Base-by-base conservation (phyloP, 2,888 invertebrate genomes). In the Machimus rusticus region DNA sequence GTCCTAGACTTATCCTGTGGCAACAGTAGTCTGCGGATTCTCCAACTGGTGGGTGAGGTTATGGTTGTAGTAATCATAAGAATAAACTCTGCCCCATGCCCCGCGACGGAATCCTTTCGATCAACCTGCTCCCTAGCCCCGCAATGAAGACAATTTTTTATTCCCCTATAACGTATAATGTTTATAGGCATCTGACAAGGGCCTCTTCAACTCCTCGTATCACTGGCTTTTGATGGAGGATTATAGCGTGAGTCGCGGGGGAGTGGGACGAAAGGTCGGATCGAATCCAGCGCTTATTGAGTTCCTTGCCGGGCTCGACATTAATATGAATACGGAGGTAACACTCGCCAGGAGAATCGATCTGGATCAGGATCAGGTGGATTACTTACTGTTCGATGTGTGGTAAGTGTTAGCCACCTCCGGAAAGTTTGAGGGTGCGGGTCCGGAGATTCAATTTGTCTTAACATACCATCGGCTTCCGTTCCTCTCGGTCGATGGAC, bases 181-280 rank as follows among this genome's bases (percentile, higher is more conserved):
- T 77, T 14, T 86, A 12, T 74, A 92, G 93, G 92, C 92, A 90
- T 93, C 93, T 89, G 90, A 91, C 89, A 91, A 91, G 91, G 91
- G 91, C 90, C 90, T 92, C 89, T 92, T 92, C 90, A 92, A 91
- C 90, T 91, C 91, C 90, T 91, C 92, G 90, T 92, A 92, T 92
- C 93, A 93, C 90, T 93, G 92, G 93, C 90, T 93, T 90, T 90
- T 93, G 91, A 91, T 93, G 90, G 92, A 92, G 91, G 92, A 92
- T 91, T 92, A 91, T 90, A 90, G 90, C 89, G 89, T 90, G 90
- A 90, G 90, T 90, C 90, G 90, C 88, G 89, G 89, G 89, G 86
- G 89, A 89, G 90, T 88, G 89, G 88, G 88, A 89, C 88, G 89
- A 89, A 89, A 12, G 66, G 19, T 6, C 19, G 66, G 66, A 19